Evolutionary conservation across 2,888 invertebrate species (phyloP).

Genomic region (Gibbula magus): DNA sequence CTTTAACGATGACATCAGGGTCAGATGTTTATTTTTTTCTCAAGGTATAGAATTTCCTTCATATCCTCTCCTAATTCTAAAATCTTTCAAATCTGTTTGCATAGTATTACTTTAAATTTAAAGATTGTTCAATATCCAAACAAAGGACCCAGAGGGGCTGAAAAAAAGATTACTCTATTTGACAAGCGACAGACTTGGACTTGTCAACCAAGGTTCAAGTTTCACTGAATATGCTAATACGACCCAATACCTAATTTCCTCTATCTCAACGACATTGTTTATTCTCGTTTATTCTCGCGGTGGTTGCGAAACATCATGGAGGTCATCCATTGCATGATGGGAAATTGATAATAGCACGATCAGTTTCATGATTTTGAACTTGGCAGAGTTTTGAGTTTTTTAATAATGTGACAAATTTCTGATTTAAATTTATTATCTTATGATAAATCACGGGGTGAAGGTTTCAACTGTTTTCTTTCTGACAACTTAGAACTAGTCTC

Average conservation of each 20-base stretch:
- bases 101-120: neutral
- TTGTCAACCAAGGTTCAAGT: neutral
- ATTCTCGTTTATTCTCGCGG: neutral
- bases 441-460: too few relatives aligned
- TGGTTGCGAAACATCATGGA: neutral
- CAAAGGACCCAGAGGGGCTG: neutral
- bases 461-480: too few relatives aligned
- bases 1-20: too few relatives aligned
- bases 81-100: neutral
- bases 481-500: too few relatives aligned
- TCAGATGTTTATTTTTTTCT: too few relatives aligned
- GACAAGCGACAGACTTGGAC: neutral
- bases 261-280: neutral
- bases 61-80: neutral
- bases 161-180: neutral
- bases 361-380: too few relatives aligned
- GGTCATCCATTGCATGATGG: too few relatives aligned
- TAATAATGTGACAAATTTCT: too few relatives aligned
- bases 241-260: neutral
- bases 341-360: too few relatives aligned
- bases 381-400: too few relatives aligned
- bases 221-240: neutral
- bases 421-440: too few relatives aligned
- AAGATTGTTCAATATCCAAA: slow-evolving; percentile 1
- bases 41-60: too few relatives aligned